Percentiles rank a stretch among this genome's conserved stretches.
Conservation (phyloP, 2,113 vertebrate genomes). For the Paramisgurnus dabryanus region DNA sequence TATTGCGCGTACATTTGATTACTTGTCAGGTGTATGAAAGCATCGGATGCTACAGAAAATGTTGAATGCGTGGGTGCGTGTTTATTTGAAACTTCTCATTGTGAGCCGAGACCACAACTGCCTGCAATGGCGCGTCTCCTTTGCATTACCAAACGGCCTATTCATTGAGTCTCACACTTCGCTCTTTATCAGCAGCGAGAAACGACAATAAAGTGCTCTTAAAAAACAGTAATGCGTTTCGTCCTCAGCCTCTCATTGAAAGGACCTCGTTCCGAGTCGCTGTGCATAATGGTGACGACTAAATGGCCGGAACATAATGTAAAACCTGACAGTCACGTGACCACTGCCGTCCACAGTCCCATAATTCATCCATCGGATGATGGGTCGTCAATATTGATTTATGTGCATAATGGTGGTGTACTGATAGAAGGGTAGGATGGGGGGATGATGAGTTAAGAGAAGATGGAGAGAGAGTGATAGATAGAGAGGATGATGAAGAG, state of each 20-base stretch:
- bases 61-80: neutral
- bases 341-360: conserved; percentile 68
- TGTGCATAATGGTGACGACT: conserved; percentile 51
- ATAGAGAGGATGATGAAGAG: conserved; percentile 50
- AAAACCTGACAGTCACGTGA: conserved; percentile 66
- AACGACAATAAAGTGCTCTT: conserved; percentile 24
- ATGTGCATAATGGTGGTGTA: conserved; percentile 80
- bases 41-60: neutral
- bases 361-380: conserved; percentile 78
- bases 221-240: conserved; percentile 30
- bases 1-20: neutral
- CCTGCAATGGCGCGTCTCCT: neutral
- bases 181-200: conserved; percentile 18
- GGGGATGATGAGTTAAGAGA: conserved; percentile 44
- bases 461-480: conserved; percentile 51
- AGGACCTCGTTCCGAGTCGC: conserved; percentile 1
- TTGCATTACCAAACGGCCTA: conserved; percentile 3
- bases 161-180: conserved; percentile 37
- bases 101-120: neutral
- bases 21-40: conserved; percentile 46
- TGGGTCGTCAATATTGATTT: conserved; percentile 82
- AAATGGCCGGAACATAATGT: conserved; percentile 54
- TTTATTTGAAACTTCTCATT: conserved; percentile 24
- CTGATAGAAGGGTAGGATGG: conserved; percentile 74
- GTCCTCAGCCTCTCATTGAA: conserved; percentile 30